Conservation (phyloP, 2,113 vertebrate genomes). For the Phalacrocorax carbo region DNA sequence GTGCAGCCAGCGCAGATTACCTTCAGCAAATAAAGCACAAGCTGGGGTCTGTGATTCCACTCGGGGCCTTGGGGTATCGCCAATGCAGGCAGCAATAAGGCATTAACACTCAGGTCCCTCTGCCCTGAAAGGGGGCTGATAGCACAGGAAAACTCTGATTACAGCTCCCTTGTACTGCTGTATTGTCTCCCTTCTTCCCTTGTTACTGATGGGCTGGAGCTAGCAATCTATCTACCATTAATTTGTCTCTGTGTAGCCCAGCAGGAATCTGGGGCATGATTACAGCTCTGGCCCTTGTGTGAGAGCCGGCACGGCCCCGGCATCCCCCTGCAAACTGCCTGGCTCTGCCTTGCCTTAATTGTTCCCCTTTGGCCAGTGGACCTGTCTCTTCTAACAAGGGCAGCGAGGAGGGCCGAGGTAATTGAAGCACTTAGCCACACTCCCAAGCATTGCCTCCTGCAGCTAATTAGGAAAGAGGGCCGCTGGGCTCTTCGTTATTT, state of each 20-base stretch:
- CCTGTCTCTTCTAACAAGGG: constrained; percentile 68
- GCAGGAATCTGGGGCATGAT: constrained; percentile 32
- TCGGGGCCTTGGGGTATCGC: background rate
- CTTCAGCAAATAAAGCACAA: background rate
- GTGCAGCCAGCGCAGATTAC: background rate
- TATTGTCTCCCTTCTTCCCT: background rate
- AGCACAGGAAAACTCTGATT: background rate
- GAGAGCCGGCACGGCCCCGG: background rate
- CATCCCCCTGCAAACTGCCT: background rate
- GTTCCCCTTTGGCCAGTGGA: constrained; percentile 64
- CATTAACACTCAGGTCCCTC: background rate
- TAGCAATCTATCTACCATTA: constrained; percentile 29
- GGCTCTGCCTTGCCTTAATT: constrained; percentile 66
- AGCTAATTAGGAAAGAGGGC: constrained; percentile 74
- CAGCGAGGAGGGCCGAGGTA: constrained; percentile 53
- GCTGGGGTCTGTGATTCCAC: background rate
- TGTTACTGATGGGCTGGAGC: constrained; percentile 10
- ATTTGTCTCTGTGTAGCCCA: constrained; percentile 1
- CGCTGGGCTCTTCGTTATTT: constrained; percentile 63
- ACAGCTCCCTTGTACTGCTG: background rate
- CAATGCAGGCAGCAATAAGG: background rate
- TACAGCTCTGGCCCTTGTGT: background rate
- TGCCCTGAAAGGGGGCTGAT: background rate
- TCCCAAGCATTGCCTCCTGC: constrained; percentile 58
- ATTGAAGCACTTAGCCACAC: constrained; percentile 66